Conservation (phyloP, 2,797 vertebrate species). For the Helarctos malayanus region DNA sequence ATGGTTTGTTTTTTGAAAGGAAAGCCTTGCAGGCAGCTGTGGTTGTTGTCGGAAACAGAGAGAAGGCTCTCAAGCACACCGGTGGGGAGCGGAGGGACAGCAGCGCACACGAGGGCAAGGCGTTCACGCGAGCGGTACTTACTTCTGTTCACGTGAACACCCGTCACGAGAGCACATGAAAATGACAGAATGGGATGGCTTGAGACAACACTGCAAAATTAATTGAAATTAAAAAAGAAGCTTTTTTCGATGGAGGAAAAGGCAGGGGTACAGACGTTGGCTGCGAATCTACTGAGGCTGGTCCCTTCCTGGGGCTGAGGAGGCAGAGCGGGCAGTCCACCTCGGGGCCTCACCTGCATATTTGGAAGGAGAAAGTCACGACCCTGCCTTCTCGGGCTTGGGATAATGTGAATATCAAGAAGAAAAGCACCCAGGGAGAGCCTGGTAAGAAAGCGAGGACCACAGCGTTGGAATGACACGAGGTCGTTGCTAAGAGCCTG, state of each 20-base stretch:
- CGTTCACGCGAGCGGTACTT: conserved; percentile 81
- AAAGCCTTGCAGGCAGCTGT: not conserved
- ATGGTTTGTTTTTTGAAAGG: not conserved
- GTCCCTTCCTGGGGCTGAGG: no score
- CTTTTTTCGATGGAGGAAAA: not conserved
- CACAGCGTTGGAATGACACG: rapidly evolving
- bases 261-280: not conserved
- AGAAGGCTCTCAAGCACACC: not conserved
- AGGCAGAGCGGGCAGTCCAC: rapidly evolving
- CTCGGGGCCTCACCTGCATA: rapidly evolving
- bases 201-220: conserved; percentile 83
- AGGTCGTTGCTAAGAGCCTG: not conserved
- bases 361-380: not conserved
- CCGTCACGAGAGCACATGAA: conserved; percentile 87
- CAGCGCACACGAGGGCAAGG: conserved; percentile 62
- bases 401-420: rapidly evolving
- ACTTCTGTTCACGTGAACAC: conserved; percentile 88
- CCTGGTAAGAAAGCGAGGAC: not conserved
- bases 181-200: conserved; percentile 88
- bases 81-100: conserved; percentile 51
- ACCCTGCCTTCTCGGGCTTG: not conserved
- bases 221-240: conserved; percentile 72
- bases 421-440: not conserved
- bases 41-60: not conserved
- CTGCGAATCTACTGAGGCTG: rapidly evolving